Conservation (phyloP, 1,140 invertebrate species). For the Nephotettix cincticeps region DNA sequence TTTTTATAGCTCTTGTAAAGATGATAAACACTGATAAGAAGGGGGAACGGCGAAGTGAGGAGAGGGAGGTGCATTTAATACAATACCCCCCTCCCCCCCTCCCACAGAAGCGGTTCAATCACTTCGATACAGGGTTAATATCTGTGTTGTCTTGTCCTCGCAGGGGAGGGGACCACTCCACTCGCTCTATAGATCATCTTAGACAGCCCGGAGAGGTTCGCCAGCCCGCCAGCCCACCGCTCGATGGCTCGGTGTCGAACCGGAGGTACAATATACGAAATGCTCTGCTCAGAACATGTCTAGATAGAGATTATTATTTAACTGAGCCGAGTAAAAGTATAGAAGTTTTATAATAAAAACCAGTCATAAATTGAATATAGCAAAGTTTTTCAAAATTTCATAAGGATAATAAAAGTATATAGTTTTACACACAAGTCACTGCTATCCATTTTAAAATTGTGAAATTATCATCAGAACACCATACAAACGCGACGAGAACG, state of each 20-base stretch:
- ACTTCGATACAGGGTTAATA: conserved; percentile 10
- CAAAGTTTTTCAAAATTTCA: too few relatives aligned
- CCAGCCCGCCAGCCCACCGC: not conserved
- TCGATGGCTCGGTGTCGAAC: too few relatives aligned
- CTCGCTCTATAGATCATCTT: conserved; percentile 5
- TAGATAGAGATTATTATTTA: too few relatives aligned
- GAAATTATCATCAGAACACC: too few relatives aligned
- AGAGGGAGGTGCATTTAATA: not conserved
- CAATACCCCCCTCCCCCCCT: not conserved
- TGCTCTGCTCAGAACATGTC: too few relatives aligned
- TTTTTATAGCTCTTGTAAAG: not conserved
- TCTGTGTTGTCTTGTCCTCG: not conserved
- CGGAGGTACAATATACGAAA: not conserved
- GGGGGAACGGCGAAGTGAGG: not conserved
- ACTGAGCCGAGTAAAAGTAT: too few relatives aligned
- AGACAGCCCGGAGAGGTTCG: not conserved
- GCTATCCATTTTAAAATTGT: too few relatives aligned
- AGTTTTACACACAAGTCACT: too few relatives aligned
- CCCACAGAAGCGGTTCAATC: not conserved
- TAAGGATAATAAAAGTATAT: too few relatives aligned
- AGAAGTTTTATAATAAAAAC: too few relatives aligned
- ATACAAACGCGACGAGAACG: too few relatives aligned
- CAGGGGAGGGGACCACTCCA: not conserved
- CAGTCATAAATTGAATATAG: too few relatives aligned
- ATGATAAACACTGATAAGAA: conserved; percentile 7